These are phyloP conservation scores for Pissodes strobi DNA, from an alignment of 1,140 invertebrate species.

Conservation along the genomic window DNA sequence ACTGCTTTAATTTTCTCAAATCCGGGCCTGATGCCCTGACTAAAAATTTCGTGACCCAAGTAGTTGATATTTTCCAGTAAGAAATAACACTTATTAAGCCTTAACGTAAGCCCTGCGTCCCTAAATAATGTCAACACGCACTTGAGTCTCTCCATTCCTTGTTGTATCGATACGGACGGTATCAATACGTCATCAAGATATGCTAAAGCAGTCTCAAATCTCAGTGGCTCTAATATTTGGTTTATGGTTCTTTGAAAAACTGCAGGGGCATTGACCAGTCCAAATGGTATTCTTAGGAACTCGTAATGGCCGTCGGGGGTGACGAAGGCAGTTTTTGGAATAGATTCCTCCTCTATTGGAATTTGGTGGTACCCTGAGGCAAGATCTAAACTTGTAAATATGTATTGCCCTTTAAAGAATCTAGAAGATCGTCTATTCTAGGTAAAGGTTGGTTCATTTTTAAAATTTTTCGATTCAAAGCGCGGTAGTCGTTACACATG, in stretches of 20 bases:
- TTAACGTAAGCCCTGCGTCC: background rate
- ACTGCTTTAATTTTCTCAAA: background rate
- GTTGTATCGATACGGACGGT: slow-evolving; percentile 33
- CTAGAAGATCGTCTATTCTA: slow-evolving; percentile 55
- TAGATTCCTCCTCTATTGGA: slow-evolving; percentile 46
- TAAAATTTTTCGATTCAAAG: too few relatives aligned
- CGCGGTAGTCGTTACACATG: too few relatives aligned
- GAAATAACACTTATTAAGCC: slow-evolving; percentile 30
- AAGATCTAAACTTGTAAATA: slow-evolving; percentile 46
- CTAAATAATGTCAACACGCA: too few relatives aligned
- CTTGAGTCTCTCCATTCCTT: slow-evolving; percentile 31
- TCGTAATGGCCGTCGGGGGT: slow-evolving; percentile 54
- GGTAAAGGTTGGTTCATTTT: too few relatives aligned
- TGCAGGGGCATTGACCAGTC: slow-evolving; percentile 54
- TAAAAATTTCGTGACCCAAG: slow-evolving; percentile 4
- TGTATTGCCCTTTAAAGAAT: too few relatives aligned
- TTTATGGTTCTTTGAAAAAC: slow-evolving; percentile 56
- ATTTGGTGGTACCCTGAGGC: slow-evolving; percentile 42
- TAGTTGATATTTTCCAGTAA: slow-evolving; percentile 4
- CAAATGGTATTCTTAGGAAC: slow-evolving; percentile 56
- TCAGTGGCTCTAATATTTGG: slow-evolving; percentile 44
- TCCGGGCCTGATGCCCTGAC: slow-evolving; percentile 19
- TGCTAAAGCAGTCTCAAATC: slow-evolving; percentile 14
- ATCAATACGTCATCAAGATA: slow-evolving; percentile 46
- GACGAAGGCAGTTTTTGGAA: slow-evolving; percentile 44